phyloP scores from a whole-genome alignment of 2,797 vertebrate genomes.

The Falco novaeseelandiae region DNA sequence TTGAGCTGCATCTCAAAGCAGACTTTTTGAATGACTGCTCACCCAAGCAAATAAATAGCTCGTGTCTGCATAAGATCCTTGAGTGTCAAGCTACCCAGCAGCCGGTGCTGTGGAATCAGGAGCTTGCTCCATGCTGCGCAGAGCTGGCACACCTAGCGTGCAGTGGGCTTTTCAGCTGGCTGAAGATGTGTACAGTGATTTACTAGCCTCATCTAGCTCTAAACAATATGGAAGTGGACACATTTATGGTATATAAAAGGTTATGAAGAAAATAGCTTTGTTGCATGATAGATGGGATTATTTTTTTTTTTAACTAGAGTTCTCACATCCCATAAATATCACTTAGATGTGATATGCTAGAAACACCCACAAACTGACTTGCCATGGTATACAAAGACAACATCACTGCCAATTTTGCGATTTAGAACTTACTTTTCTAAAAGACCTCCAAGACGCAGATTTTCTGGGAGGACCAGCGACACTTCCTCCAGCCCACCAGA shows the following conservation, averaged over 20 bases:
- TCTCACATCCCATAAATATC: not conserved
- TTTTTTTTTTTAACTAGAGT: not conserved
- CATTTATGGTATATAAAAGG: not conserved
- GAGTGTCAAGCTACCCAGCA: not conserved
- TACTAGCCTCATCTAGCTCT: not conserved
- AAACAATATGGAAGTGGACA: not conserved
- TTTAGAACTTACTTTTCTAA: not conserved
- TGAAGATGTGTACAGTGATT: not conserved
- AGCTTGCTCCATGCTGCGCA: not conserved
- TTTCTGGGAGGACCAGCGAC: not conserved
- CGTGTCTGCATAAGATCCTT: accelerated
- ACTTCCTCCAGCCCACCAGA: accelerated
- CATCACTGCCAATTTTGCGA: not conserved
- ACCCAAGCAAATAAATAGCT: constrained; percentile 14
- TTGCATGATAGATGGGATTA: not conserved
- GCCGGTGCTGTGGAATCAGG: not conserved
- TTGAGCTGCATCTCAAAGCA: not conserved
- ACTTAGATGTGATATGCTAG: not conserved
- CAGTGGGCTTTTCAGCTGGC: not conserved
- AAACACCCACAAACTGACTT: not conserved
- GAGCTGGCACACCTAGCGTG: accelerated
- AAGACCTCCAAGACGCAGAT: not conserved
- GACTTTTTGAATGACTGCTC: not conserved
- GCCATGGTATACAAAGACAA: not conserved
- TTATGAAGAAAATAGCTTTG: not conserved